Conservation (phyloP, 2,113 vertebrate species). For the Asarcornis scutulata region DNA sequence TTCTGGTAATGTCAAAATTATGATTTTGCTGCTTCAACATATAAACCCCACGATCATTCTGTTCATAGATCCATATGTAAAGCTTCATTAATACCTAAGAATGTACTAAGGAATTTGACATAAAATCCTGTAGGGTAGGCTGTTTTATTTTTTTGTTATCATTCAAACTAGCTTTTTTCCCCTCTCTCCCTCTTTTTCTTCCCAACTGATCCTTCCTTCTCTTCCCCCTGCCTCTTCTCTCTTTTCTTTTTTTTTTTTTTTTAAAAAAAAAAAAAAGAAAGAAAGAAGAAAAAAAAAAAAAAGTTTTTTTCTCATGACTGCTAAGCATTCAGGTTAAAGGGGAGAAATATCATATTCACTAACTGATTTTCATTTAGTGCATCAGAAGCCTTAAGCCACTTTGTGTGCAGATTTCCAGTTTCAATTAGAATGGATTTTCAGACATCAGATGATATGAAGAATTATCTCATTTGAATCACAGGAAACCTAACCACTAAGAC, state of each 20-base stretch:
- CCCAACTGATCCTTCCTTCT: background rate
- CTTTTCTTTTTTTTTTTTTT: background rate
- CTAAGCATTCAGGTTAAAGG: constrained; percentile 19
- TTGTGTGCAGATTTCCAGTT: constrained; percentile 55
- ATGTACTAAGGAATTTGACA: background rate
- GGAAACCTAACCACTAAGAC: constrained; percentile 53
- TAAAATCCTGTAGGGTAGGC: background rate
- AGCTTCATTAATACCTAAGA: background rate
- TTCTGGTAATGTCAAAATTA: background rate
- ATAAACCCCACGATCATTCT: background rate
- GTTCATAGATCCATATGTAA: background rate
- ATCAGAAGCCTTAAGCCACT: constrained; percentile 34
- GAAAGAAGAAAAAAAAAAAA: no score
- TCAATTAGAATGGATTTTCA: constrained; percentile 65
- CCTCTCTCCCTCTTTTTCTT: background rate
- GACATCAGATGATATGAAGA: constrained; percentile 70
- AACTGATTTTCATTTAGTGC: constrained; percentile 45
- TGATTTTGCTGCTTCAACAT: background rate
- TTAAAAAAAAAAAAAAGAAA: background rate
- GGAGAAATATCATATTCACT: constrained; percentile 22
- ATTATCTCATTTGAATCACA: constrained; percentile 68
- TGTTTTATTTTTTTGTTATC: background rate
- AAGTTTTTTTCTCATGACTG: background rate
- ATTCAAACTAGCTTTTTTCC: background rate
- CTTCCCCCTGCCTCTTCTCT: no score